Evolutionary conservation across 2,888 invertebrate genomes (phyloP).

Genomic region (Zygogramma bicolorata): DNA sequence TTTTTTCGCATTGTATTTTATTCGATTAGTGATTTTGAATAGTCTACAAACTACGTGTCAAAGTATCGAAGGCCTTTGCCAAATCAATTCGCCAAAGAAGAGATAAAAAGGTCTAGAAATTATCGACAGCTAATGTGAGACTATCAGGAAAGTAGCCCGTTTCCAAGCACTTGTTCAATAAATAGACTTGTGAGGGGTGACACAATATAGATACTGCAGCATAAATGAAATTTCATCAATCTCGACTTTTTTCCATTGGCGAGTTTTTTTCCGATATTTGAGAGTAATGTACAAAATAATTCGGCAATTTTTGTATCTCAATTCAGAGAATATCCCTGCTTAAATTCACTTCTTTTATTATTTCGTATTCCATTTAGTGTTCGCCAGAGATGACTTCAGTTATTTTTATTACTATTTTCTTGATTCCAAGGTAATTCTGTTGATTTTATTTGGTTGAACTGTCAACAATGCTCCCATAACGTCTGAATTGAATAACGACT

Average conservation of each 20-base stretch:
- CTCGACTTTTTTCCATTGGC: background rate
- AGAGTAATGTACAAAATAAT: background rate
- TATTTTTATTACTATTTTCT: too few species aligned
- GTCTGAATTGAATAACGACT: too few species aligned
- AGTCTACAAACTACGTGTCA: background rate
- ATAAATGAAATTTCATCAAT: background rate
- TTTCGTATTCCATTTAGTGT: too few species aligned
- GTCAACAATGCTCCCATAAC: too few species aligned
- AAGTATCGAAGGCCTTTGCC: background rate
- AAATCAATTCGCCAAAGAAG: background rate
- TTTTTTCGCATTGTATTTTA: background rate
- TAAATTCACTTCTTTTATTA: too few species aligned
- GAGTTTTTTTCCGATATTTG: background rate
- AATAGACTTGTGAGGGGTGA: background rate
- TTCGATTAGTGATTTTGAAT: background rate
- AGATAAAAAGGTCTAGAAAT: background rate
- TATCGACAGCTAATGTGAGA: background rate
- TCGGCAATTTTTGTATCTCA: background rate
- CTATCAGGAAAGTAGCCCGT: background rate
- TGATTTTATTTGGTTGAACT: too few species aligned
- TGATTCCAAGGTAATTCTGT: too few species aligned
- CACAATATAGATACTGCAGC: background rate
- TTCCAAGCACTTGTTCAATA: background rate
- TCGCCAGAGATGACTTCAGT: too few species aligned
- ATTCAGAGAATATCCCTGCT: too few species aligned